Evolutionary conservation across 2,888 invertebrate species (phyloP), one percentile per base, ranked within the genome.

Genomic region (Mallateleia sp.): DNA sequence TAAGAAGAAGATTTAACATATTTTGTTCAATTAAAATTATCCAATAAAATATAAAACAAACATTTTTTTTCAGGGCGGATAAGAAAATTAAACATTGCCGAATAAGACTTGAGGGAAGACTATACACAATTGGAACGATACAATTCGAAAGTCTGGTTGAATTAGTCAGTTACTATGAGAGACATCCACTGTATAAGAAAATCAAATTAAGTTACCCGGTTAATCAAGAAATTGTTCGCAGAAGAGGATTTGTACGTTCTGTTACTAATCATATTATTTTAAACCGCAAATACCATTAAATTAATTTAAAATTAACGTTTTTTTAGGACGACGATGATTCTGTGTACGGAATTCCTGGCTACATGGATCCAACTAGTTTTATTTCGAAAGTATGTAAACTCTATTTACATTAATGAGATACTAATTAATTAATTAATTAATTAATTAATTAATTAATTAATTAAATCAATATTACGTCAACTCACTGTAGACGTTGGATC

Each of bases 101-200:
- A 66, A 98, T 99, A 86, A 98, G 98, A 95, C 96, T 98, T 66
- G 99, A 99, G 93, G 99, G 99, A 0, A 96, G 99, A 0, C 95
- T 99, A 15, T 99, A 98, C 95, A 97, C 97, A 0, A 98, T 99
- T 87, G 99, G 99, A 38, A 97, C 97, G 0, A 97, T 98, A 38
- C 98, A 98, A 93, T 99, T 99, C 95, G 99, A 99, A 95, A 99
- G 98, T 93, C 96, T 99, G n/a, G 98, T 99, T 0, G 99, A 99
- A 92, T 96, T 99, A 86, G 98, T 99, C 5, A 97, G 97, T 85
- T 98, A 98, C 95, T 99, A 99, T 94, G 98, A 98, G 95, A 97
- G 97, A 81, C 97, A 98, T 95, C 98, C 99, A 0, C 96, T 99
- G 8, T 99, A 99, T 94, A 97, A 97, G 92, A 98, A 98, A 94